phyloP scores from a whole-genome alignment of 2,797 vertebrate genomes.

The Buceros bicornis region DNA sequence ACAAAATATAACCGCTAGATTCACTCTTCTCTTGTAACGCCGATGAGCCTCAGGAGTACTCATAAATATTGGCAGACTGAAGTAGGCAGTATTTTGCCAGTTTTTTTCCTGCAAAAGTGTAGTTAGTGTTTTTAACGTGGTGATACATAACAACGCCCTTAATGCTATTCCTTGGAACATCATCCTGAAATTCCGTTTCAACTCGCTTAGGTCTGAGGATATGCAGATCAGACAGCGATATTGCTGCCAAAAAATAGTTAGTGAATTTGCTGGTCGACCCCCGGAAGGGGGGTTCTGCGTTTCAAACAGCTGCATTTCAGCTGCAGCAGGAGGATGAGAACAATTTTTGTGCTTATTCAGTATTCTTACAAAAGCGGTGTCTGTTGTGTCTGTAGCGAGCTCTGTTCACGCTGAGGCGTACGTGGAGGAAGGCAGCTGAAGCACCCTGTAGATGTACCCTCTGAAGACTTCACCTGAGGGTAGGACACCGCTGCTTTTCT shows the following conservation, averaged over 20 bases:
- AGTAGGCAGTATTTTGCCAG: slow-evolving; percentile 56
- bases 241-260: slow-evolving; percentile 12
- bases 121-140: slow-evolving; percentile 60
- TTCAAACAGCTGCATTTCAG: slow-evolving; percentile 23
- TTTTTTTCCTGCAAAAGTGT: slow-evolving; percentile 26
- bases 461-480: neutral
- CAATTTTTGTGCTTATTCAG: neutral
- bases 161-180: slow-evolving; percentile 35
- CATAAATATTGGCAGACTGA: slow-evolving; percentile 55
- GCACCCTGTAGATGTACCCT: neutral
- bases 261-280: slow-evolving; percentile 14
- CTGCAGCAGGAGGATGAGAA: neutral
- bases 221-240: neutral
- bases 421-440: neutral
- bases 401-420: neutral
- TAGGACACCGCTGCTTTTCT: neutral
- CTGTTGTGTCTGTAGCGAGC: neutral
- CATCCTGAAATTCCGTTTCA: slow-evolving; percentile 44
- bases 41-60: slow-evolving; percentile 55
- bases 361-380: neutral
- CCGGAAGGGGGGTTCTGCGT: neutral
- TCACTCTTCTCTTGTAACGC: slow-evolving; percentile 15
- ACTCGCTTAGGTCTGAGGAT: slow-evolving; percentile 12
- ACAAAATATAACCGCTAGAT: slow-evolving; percentile 28
- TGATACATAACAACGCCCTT: slow-evolving; percentile 57